Evolutionary conservation across 2,797 vertebrate genomes (phyloP), one percentile per base, ranked within the genome.

Genomic region (Podargus strigoides): DNA sequence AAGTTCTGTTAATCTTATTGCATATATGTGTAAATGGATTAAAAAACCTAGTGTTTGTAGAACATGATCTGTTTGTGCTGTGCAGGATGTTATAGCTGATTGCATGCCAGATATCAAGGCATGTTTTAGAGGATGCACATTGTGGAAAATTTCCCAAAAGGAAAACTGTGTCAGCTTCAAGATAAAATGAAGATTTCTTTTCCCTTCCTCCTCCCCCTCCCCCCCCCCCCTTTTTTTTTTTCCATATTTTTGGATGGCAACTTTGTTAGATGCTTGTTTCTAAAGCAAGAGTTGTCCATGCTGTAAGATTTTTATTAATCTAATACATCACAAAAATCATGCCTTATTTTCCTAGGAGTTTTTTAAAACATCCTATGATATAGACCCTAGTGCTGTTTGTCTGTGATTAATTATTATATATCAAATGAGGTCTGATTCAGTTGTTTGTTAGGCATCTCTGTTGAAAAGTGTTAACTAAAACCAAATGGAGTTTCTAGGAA

Each of bases 91-190:
- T 76, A 24, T n/a, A 39, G 52, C 53, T 92, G 82, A 60, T 73
- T 56, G 37, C 62, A 52, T 76, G 55, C 34, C 70, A 67, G 85
- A 79, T 81, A 80, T 9, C 50, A 81, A 75, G 73, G 47, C 50
- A 52, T 5, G 5, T 85, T 89, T 85, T 59, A 89, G 66, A 95
- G 85, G 75, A 95, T 87, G 36, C 75, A 75, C 39, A 14, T 94
- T 91, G 58, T 85, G 79, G 76, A 95, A 94, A 23, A 84, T 69
- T 49, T 97, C n/a, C 63, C 60, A 36, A 82, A 94, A 79, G 72
- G 89, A 94, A 88, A 86, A 81, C 28, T 30, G 4, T 90, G 64
- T 85, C 58, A 84, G 20, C 49, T 86, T 89, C 52, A 91, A 91
- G 62, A 91, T 69, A 58, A 75, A 83, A 80, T 22, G 8, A 91